Evolutionary conservation across 64 coral and sea anemone species (phyloP), one percentile per base, ranked within the genome.

Genomic region (Montipora foliosa): DNA sequence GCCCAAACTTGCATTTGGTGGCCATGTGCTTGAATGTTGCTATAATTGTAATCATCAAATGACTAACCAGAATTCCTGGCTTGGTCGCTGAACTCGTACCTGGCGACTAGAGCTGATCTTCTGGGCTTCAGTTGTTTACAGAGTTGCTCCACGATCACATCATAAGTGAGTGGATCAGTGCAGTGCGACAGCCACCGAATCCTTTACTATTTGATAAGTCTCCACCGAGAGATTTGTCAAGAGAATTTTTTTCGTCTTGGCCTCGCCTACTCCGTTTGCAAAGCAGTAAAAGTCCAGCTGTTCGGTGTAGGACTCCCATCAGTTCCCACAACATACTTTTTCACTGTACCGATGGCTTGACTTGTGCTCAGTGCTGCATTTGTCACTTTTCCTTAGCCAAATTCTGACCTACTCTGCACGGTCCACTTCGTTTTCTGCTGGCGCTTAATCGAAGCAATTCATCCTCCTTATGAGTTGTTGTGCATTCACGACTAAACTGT

Each of bases 11-110:
- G 72, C 93, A 95, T 70, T 92, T 82, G 5, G 61, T 77, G 12
- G 94, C 89, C 67, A 96, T 47, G 79, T 95, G 94, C 47, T 92
- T 92, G 21, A 91, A 49, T 0, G 16, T 47, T 21, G 94, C 94
- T 44, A 95, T 83, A 77, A 29, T 29, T 29, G 29, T n/a, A 62
- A 17, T 92, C 67, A 78, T 68, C 89, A 10, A 92, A 90, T 22
- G 95, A 69, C 51, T 96, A 83, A 25, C 66, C 89, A 4, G 77
- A 13, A 5, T 83, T 92, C 49, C 90, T 44, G 2, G 67, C 44
- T 89, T 86, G 6, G 62, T 93, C 87, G 52, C 87, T 75, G 20
- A 92, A 92, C 81, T 92, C 68, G 11, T 84, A 92, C 53, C 90
- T 93, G 17, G 83, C 83, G 68, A 93, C 91, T 15, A 87, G 58